Evolutionary conservation across 2,888 invertebrate genomes (phyloP), one percentile per base, ranked within the genome.

Genomic region (Macrophya alboannulata): DNA sequence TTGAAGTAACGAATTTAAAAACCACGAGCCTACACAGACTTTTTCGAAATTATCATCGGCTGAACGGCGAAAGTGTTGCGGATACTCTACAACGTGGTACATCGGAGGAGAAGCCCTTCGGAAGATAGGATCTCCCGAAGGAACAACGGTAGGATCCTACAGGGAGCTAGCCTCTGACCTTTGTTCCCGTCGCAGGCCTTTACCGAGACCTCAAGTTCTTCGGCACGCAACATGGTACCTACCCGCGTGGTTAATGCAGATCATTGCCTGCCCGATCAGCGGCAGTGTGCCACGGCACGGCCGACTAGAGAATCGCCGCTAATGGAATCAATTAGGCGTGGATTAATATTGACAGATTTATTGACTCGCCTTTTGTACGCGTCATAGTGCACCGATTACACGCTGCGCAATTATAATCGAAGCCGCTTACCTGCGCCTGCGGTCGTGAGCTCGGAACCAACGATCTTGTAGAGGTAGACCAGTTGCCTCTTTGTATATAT

Each of bases 281-380:
- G 84, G 84, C 83, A 86, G 87, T 71, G 59, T 62, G 79, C 62
- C 55, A 84, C 74, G 85, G 17, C 72, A 71, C 68, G 71, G 59
- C 83, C 85, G 77, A 85, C 79, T 37, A 86, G 86, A 87, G 86
- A 87, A 89, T 88, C 85, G 86, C 87, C 88, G 88, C 89, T 90
- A 91, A 90, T 90, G 90, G 89, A 89, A 90, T 89, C 90, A 90
- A 91, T 91, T 91, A 90, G 89, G 88, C 88, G 88, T 88, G 89
- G 87, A 90, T 90, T 90, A 90, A 90, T 91, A 91, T 91, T 90
- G 91, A 90, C 90, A 89, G 91, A 90, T 91, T 90, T 90, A 91
- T 91, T 89, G 90, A 89, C 88, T 89, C 85, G 87, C 87, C 89
- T 89, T 90, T 89, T 90, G 89, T 89, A 86, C 87, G 82, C 86